Conservation (phyloP, 92 coral and sea anemone genomes). For the Porites rus region DNA sequence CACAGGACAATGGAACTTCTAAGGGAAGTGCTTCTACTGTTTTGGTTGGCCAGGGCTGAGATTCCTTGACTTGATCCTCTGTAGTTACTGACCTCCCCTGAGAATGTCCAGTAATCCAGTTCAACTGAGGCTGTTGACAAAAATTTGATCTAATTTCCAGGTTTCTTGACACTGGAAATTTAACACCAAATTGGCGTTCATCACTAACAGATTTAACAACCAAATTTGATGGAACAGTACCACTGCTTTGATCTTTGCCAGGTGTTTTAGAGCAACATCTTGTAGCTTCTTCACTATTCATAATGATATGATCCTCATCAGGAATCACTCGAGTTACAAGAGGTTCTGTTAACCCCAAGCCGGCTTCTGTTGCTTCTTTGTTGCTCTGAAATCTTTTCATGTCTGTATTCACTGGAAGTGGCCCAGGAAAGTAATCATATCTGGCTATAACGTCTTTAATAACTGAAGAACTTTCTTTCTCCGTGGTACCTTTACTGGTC, state of each 20-base stretch:
- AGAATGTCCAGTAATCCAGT: not conserved
- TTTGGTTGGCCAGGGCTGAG: not conserved
- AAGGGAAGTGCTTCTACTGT: not conserved
- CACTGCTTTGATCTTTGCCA: not conserved
- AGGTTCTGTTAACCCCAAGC: constrained; percentile 55
- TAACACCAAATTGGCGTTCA: constrained; percentile 1
- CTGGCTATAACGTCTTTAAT: not conserved
- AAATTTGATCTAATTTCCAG: constrained; percentile 15
- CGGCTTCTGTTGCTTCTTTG: constrained; percentile 40
- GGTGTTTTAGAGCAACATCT: not conserved
- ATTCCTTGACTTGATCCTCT: constrained; percentile 11
- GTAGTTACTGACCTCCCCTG: constrained; percentile 30
- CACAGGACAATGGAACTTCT: not conserved
- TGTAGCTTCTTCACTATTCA: not conserved
- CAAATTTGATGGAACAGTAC: constrained; percentile 4
- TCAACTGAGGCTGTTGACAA: not conserved
- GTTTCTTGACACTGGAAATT: constrained; percentile 40
- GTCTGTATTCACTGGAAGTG: constrained; percentile 60
- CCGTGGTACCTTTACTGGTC: not conserved
- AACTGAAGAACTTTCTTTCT: not conserved
- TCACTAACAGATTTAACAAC: constrained; percentile 17
- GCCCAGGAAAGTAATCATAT: constrained; percentile 34
- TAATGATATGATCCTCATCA: not conserved
- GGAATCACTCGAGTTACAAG: constrained; percentile 49
- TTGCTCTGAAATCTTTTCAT: constrained; percentile 53